These are phyloP conservation scores for Phalacrocorax brasilianus DNA, from an alignment of 2,113 vertebrate species.

Conservation along the genomic window DNA sequence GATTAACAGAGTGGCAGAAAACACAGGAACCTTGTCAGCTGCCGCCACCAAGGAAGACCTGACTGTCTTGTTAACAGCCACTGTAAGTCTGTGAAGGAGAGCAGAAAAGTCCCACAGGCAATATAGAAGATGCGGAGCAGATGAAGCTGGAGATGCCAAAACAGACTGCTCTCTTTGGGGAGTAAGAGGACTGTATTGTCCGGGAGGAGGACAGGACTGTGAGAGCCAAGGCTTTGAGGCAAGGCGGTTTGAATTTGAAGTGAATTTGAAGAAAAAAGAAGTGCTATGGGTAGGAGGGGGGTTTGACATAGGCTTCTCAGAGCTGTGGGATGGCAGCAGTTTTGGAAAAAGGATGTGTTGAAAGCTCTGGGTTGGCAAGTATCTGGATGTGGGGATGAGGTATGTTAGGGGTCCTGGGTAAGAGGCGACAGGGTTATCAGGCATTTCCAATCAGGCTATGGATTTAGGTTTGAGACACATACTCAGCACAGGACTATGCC, in stretches of 20 bases:
- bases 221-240: neutral
- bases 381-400: neutral
- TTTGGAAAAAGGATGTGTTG: neutral
- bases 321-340: neutral
- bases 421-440: neutral
- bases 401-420: neutral
- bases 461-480: neutral
- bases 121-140: neutral
- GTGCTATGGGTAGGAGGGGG: neutral
- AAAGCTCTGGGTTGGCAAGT: neutral
- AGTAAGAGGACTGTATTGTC: neutral
- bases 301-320: neutral
- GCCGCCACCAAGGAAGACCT: neutral
- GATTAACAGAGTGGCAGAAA: neutral
- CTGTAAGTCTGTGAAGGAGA: neutral
- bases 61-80: neutral
- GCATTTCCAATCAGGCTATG: neutral
- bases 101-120: neutral
- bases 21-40: neutral
- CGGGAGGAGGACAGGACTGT: neutral
- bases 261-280: neutral
- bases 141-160: neutral
- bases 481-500: neutral
- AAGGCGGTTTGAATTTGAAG: neutral
- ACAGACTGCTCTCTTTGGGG: neutral